Evolutionary conservation across 2,888 invertebrate species (phyloP).

Genomic region (Scaptomyza parva): DNA sequence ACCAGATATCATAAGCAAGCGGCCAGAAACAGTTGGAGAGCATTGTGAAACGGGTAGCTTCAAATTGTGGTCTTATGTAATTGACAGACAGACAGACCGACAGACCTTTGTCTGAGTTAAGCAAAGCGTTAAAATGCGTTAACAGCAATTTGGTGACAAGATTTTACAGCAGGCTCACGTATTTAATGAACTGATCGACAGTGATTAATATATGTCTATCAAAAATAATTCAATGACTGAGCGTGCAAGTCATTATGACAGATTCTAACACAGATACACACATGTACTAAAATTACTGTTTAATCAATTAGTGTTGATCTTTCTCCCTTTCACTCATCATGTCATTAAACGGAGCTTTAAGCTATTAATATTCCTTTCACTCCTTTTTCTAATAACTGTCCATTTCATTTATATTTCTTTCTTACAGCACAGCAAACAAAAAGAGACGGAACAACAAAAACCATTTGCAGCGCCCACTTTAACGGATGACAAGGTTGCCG

Average conservation of each 20-base stretch:
- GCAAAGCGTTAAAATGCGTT: slow-evolving; percentile 67
- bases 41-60: slow-evolving; percentile 30
- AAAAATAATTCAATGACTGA: not conserved
- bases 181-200: slow-evolving; percentile 14
- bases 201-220: not conserved
- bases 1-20: slow-evolving; percentile 32
- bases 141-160: slow-evolving; percentile 45
- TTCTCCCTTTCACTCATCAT: too few species aligned
- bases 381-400: not conserved
- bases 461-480: not conserved
- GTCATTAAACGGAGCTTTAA: not conserved
- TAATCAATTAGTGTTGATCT: too few species aligned
- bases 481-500: slow-evolving; percentile 51
- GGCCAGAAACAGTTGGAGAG: slow-evolving; percentile 18
- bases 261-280: not conserved
- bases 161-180: slow-evolving; percentile 16
- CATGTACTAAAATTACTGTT: too few species aligned
- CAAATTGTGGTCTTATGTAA: slow-evolving; percentile 41
- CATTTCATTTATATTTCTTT: not conserved
- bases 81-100: slow-evolving; percentile 13
- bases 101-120: slow-evolving; percentile 40
- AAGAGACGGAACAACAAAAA: slow-evolving; percentile 5
- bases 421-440: slow-evolving; percentile 77
- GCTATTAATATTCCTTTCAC: too few species aligned
- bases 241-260: not conserved